Evolutionary conservation across 2,113 vertebrate species (phyloP), one percentile per base, ranked within the genome.

Genomic region (Brachionichthys hirsutus): DNA sequence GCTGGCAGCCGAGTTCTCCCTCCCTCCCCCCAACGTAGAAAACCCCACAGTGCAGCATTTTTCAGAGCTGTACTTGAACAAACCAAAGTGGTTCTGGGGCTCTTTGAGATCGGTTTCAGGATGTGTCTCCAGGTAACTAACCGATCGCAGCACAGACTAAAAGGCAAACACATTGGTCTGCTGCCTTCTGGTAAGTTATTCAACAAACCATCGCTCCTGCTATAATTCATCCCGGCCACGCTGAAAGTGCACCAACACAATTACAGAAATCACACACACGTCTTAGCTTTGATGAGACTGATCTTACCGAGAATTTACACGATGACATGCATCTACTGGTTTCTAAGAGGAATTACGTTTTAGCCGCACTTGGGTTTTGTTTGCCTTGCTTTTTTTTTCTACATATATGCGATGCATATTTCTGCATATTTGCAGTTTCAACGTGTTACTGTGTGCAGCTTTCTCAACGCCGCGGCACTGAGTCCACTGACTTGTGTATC

Each of bases 1-100:
- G 56, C 81, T 83, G 79, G 81, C 70, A 78, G 68, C 58, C 45
- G 69, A 65, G 44, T 45, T 64, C 78, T 78, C 13, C 17, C 69
- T 75, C 59, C 75, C 47, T 22, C n/a, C 16, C 54, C 52, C 60
- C 51, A 43, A 61, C 65, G 70, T 54, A 43, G 50, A 66, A 77
- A 76, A 83, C 40, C 44, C 67, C 54, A 68, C 57, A 76, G 67
- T 65, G 14, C 68, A 72, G 80, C 80, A 70, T n/a, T 80, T 78
- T 75, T 80, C 50, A 65, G n/a, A 22, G 8, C 45, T 65, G 49
- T 24, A 38, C 8, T 62, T 15, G 49, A 53, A 46, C 15, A 48
- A 54, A 54, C 14, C 49, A 79, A 54, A 58, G 59, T 48, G 34
- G 49, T 71, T 48, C 22, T 36, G 30, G 2, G 24, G 41, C 10